Base-by-base conservation (phyloP, 2,888 invertebrate genomes). In the Dichetophora obliterata region DNA sequence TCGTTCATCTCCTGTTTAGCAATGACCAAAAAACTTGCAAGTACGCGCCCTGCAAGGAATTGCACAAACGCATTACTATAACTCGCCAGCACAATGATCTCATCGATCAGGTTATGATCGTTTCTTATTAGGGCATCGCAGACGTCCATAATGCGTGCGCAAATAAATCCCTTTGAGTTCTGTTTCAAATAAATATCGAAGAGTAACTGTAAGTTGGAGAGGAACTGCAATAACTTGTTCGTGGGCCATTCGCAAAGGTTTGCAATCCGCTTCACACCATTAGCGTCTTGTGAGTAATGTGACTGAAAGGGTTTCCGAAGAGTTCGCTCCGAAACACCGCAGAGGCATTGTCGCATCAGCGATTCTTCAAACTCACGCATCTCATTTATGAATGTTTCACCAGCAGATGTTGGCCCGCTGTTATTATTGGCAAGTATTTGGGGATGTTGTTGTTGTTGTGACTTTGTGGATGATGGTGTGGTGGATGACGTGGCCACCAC, bases 141-240 rank as follows among this genome's bases (percentile, higher is more conserved):
- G 24, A 95, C 93, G 82, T 94, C 93, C 90, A 94, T 94, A 68
- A 96, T 92, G 82, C 93, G 92, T 57, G 94, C 93, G 89, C 96
- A 96, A 88, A 96, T 95, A 50, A 93, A 92, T 16, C 96, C 96
- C 80, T 94, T 93, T 71, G 93, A 92, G 83, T 95, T 95, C 87
- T 96, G 96, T 86, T 95, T 95, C 73, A 95, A 91, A 85, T 96
- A 95, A 70, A 96, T 92, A 87, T 96, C 95, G 85, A 95, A 95
- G 81, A 96, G 90, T 16, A 96, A 90, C 85, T 96, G 96, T 84
- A 96, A 91, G 81, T 95, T 95, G 78, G 96, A 96, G 79, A 96
- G 90, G 86, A 95, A 95, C 83, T 95, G 93, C 59, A 96, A 88
- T 5, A 94, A 91, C 84, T 92, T 92, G 80, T 92, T 91, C n/a